Base-by-base conservation (phyloP, 2,888 invertebrate genomes). In the Drosophila buzzatii region DNA sequence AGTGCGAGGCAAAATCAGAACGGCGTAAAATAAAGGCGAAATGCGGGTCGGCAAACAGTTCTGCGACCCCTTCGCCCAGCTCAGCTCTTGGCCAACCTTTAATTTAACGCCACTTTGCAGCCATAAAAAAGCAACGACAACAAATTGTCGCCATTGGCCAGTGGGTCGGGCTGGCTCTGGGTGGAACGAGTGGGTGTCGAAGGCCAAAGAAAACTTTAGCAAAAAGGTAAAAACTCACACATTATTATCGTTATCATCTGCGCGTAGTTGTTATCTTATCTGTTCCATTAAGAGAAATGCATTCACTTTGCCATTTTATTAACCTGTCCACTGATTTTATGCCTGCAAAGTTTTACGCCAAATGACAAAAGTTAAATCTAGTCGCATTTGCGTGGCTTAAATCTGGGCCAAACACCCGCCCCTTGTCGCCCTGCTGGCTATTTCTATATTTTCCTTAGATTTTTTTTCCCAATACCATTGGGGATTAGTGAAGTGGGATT, bases 21-120 rank as follows among this genome's bases (percentile, higher is more conserved):
- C 79, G 82, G 75, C 87, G 89, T 84, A 82, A 90, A 87, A 82
- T 85, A 74, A 87, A 85, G 60, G 64, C 69, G 60, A 73, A 83
- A 83, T 89, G 73, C 86, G 87, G 87, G 87, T 86, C 82, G 57
- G 45, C 58, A 74, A 72, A 75, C 71, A 70, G 70, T 61, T 65
- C 16, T 20, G 9, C 20, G 53, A 23, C 18, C 41, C 27, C 31
- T 41, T 27, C n/a, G 16, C 14, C 16, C 52, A 18, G 49, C 23
- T 14, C 33, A 8, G 2, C 39, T 8, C n/a, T 16, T 7, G 20
- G 44, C 42, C 74, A 71, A 60, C 68, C 77, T 75, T 77, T 84
- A 90, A 86, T 88, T 86, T 90, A 90, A 85, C 79, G 84, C 85
- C 85, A 89, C 87, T 84, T 84, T 70, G 79, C 82, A 70, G 82